Percentiles rank a stretch among this genome's conserved stretches.
Evolutionary conservation across 2,797 vertebrate genomes (phyloP).

Genomic region (Halcyon leucocephala): DNA sequence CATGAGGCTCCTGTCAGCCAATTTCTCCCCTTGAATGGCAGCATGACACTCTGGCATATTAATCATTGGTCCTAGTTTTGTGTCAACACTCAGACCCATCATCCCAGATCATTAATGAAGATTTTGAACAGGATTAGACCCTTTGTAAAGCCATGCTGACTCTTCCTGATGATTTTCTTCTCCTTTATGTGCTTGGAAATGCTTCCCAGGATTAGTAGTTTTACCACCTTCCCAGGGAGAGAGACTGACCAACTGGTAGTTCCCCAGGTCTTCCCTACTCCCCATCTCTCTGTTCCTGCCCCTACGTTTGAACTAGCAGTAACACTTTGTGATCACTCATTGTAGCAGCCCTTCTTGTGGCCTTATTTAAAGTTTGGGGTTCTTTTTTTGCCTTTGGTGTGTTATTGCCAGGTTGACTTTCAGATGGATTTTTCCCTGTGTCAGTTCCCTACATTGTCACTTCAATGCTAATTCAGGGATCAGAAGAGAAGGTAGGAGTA

Average conservation of each 20-base stretch:
- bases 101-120: neutral
- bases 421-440: neutral
- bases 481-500: neutral
- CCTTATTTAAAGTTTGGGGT: neutral
- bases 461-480: neutral
- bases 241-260: neutral
- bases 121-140: neutral
- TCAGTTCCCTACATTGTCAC: neutral
- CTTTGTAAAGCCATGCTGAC: neutral
- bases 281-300: neutral
- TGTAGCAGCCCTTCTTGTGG: neutral
- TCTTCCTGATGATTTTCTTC: neutral
- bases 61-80: neutral
- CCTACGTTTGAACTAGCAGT: neutral
- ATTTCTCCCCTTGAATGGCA: neutral
- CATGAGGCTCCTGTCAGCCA: neutral
- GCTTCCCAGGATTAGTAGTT: neutral
- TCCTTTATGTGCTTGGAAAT: neutral
- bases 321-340: neutral
- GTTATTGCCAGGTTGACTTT: neutral
- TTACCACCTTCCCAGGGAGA: neutral
- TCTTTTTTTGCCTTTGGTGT: neutral
- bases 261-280: neutral
- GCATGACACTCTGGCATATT: accelerated
- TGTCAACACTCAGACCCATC: neutral